Conservation (phyloP, 2,888 invertebrate species). For the Limnephilus lunatus region DNA sequence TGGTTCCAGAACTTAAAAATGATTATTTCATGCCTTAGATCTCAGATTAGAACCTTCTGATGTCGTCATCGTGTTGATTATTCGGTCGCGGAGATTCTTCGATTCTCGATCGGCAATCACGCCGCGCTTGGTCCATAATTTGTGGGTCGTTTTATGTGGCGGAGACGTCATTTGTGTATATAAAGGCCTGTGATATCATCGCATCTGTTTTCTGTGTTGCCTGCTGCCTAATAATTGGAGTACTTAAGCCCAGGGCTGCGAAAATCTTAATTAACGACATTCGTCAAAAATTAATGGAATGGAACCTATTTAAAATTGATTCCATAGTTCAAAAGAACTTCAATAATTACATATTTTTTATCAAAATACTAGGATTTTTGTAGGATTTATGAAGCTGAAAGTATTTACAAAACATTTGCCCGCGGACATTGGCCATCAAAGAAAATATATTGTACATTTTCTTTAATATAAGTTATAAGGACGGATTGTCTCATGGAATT, state of each 20-base stretch:
- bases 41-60: conserved; percentile 3
- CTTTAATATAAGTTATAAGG: too few species aligned
- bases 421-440: too few species aligned
- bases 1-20: background rate
- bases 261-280: background rate
- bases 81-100: background rate
- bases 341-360: background rate
- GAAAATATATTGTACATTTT: too few species aligned
- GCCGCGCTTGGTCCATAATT: conserved; percentile 23
- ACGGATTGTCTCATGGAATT: too few species aligned
- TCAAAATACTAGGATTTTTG: background rate
- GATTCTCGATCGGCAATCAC: conserved; percentile 29
- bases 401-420: too few species aligned
- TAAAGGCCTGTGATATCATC: conserved; percentile 40
- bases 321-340: background rate
- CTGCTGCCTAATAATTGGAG: conserved; percentile 35
- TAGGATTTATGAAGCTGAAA: too few species aligned
- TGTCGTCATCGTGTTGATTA: conserved; percentile 11
- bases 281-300: background rate
- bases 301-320: background rate
- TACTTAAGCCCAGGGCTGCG: conserved; percentile 19
- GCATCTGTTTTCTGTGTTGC: conserved; percentile 38
- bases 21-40: background rate
- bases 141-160: conserved; percentile 32
- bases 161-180: conserved; percentile 29